Conservation (phyloP, 2,888 invertebrate species). For the Drosophila nigricruria region DNA sequence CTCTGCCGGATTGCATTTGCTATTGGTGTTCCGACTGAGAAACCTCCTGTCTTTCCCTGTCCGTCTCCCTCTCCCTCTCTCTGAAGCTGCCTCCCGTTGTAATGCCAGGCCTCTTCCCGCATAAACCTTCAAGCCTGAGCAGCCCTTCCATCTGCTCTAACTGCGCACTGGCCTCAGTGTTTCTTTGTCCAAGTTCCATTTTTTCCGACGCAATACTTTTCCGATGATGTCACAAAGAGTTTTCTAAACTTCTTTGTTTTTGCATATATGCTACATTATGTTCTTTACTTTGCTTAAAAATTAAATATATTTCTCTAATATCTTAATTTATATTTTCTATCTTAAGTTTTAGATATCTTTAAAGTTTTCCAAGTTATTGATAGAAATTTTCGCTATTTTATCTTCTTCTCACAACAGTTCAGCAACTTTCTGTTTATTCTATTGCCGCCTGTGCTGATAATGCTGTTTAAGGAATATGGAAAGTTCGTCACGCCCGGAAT, state of each 20-base stretch:
- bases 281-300: too few species aligned
- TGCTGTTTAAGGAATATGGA: conserved; percentile 91
- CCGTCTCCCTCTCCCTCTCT: background rate
- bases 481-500: conserved; percentile 91
- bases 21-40: background rate
- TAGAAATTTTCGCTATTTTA: background rate
- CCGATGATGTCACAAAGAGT: too few species aligned
- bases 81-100: too few species aligned
- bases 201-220: too few species aligned
- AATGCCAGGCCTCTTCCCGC: background rate
- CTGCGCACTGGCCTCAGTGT: background rate
- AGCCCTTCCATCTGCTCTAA: background rate
- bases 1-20: background rate
- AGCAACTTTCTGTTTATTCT: conserved; percentile 92
- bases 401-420: conserved; percentile 87
- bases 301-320: too few species aligned
- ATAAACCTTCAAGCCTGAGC: background rate
- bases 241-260: too few species aligned
- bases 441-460: conserved; percentile 91
- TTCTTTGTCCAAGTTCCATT: too few species aligned
- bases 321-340: background rate
- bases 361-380: background rate
- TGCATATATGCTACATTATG: too few species aligned
- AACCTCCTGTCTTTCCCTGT: too few species aligned
- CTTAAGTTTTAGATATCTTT: background rate